Evolutionary conservation across 2,888 invertebrate species (phyloP), one percentile per base, ranked within the genome.

Genomic region (Nomada hirtipes): DNA sequence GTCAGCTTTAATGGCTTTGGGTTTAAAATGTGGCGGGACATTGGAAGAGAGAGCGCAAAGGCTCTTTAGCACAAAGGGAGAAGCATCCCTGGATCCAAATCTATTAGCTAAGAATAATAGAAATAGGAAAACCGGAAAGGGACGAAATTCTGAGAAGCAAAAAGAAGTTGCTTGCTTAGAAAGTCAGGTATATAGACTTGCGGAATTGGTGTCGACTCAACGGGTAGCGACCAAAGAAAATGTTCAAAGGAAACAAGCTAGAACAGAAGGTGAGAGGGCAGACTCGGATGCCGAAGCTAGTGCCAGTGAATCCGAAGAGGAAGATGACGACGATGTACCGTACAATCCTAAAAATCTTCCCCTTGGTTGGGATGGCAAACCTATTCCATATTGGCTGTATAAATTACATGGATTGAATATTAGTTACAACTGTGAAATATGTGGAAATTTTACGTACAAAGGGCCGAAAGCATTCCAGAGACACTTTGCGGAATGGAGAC

Each of bases 331-430:
- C 84, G 98, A 99, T 92, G 98, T 99, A 50, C 99, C 99, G 0
- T 99, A 99, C 94, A 99, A 99, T 95, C 99, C 99, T 0, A 99
- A 99, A 94, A 99, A 99, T 94, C 94, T 99, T 75, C 99, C 99
- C 0, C 96, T 99, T 0, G 99, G 99, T 0, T 99, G 99, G 99
- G 99, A 99, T 94, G 99, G 99, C 74, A 99, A 99, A 93, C 97
- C 97, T 0, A 97, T 97, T 86, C 99, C 99, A 0, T 99, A 99
- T 94, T 99, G 99, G 99, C 94, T 99, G 74, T 99, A 99, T 95
- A 99, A 99, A 94, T 95, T 99, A 9, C 99, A 99, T 92, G 99
- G 99, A 0, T 95, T 99, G 13, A 99, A 99, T 94, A 99, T 99
- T 83, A 99, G 98, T 93, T 99, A 99, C 94, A 98, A 98, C 79